These are phyloP conservation scores for Siphamia tubifer DNA, from an alignment of 2,113 vertebrate species.

Conservation along the genomic window DNA sequence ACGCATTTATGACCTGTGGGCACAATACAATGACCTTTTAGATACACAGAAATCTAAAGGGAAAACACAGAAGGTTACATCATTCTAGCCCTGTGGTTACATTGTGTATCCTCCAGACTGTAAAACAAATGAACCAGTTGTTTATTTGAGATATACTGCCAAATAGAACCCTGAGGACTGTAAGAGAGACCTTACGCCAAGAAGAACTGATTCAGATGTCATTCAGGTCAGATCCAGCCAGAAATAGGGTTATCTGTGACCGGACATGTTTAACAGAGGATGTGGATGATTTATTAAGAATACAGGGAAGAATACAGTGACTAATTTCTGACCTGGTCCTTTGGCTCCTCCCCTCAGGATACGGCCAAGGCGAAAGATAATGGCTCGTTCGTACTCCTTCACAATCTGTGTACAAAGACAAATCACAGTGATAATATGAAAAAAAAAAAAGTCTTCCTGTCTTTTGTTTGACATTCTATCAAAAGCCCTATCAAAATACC, in stretches of 20 bases:
- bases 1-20: neutral
- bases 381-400: conserved; percentile 94
- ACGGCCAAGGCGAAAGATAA: conserved; percentile 93
- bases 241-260: neutral
- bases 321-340: conserved; percentile 85
- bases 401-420: conserved; percentile 82
- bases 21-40: neutral
- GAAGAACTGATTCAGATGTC: neutral
- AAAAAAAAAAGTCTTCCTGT: neutral
- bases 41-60: neutral
- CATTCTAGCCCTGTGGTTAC: neutral
- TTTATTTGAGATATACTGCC: too few species aligned
- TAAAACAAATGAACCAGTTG: too few species aligned
- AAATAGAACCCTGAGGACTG: neutral
- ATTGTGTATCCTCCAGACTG: neutral
- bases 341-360: conserved; percentile 92
- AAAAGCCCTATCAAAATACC: neutral
- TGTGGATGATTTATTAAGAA: neutral
- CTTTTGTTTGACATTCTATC: neutral
- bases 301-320: neutral
- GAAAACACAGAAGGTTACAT: neutral
- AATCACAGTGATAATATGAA: neutral
- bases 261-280: too few species aligned
- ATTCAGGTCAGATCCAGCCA: neutral
- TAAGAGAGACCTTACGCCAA: too few species aligned